Evolutionary conservation across 64 coral and sea anemone genomes (phyloP).

Genomic region (Dendrophyllia cribrosa): DNA sequence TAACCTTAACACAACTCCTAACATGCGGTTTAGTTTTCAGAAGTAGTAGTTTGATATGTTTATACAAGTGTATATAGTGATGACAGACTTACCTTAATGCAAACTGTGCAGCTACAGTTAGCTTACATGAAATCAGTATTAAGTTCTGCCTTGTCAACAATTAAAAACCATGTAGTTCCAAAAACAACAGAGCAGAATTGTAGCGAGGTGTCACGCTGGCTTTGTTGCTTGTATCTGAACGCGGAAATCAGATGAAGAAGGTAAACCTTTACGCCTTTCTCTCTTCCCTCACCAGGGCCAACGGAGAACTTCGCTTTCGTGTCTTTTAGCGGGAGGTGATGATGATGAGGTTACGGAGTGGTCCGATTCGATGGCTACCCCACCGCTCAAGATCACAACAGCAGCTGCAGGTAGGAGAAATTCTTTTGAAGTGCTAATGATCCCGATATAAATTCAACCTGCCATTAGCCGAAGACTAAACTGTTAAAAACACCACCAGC

Average conservation of each 20-base stretch:
- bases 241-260: neutral
- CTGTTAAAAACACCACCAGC: neutral
- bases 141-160: too few relatives aligned
- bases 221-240: neutral
- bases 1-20: too few relatives aligned
- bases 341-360: constrained; percentile 51
- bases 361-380: constrained; percentile 80
- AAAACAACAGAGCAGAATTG: too few relatives aligned
- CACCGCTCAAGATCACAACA: constrained; percentile 34
- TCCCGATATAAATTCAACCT: neutral
- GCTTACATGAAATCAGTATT: too few relatives aligned
- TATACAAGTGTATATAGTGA: too few relatives aligned
- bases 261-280: neutral
- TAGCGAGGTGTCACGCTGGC: neutral
- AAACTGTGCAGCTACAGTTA: too few relatives aligned
- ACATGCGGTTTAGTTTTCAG: too few relatives aligned
- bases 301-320: neutral
- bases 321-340: constrained; percentile 19
- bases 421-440: neutral
- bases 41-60: too few relatives aligned
- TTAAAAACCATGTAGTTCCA: too few relatives aligned
- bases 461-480: neutral
- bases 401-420: constrained; percentile 20
- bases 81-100: too few relatives aligned
- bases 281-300: neutral